A percentile compares a stretch with the other conserved stretches of the same genome.
These are phyloP conservation scores for Squalus acanthias DNA, from an alignment of 2,797 vertebrate species.

Conservation along the genomic window DNA sequence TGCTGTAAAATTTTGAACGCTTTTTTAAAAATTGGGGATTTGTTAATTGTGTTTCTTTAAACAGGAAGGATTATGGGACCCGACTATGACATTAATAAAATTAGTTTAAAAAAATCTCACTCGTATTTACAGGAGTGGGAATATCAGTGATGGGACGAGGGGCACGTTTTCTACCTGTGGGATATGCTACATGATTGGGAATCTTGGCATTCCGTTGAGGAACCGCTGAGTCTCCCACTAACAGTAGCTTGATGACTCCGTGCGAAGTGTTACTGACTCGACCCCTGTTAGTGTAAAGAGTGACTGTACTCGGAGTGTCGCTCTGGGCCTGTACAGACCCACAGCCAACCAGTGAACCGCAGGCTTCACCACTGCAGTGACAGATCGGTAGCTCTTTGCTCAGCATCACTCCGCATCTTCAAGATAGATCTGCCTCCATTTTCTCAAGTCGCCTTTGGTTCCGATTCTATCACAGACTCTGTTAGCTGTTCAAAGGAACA, in stretches of 20 bases:
- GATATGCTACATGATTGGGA: background rate
- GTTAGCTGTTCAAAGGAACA: background rate
- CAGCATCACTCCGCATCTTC: background rate
- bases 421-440: background rate
- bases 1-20: background rate
- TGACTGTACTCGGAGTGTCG: background rate
- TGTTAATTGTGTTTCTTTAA: background rate
- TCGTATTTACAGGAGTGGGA: background rate
- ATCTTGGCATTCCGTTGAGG: background rate
- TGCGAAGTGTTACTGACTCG: background rate
- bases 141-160: background rate
- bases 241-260: background rate
- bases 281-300: background rate
- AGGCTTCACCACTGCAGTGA: background rate
- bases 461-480: background rate
- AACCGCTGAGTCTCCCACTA: background rate
- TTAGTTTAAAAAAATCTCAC: background rate
- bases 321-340: background rate
- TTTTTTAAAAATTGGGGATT: background rate
- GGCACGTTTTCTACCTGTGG: background rate
- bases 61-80: background rate
- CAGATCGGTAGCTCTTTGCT: background rate
- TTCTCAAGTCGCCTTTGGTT: background rate
- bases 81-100: too few species aligned
- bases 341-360: background rate